Conservation (phyloP, 2,888 invertebrate genomes). For the Malacosoma neustria region DNA sequence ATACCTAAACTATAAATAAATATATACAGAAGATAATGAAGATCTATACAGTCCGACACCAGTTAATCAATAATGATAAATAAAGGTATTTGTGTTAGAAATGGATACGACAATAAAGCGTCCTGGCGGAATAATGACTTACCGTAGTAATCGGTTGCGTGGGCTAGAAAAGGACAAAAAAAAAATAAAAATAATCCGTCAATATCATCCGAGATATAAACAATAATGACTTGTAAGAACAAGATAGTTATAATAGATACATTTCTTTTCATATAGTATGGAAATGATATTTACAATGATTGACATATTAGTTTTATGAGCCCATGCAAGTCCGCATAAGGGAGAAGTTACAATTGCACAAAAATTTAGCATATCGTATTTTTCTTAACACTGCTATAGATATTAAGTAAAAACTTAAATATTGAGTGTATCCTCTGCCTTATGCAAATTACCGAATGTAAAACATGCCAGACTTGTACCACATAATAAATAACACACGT, state of each 20-base stretch:
- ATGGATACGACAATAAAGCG: slow-evolving; percentile 39
- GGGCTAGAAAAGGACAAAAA: slow-evolving; percentile 81
- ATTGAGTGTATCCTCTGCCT: neutral
- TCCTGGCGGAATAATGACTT: slow-evolving; percentile 88
- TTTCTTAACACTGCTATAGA: too few relatives aligned
- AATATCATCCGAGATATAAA: slow-evolving; percentile 22
- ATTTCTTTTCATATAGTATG: too few relatives aligned
- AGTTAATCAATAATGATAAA: slow-evolving; percentile 45
- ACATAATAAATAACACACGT: slow-evolving; percentile 14
- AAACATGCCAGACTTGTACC: neutral
- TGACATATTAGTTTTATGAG: slow-evolving; percentile 32
- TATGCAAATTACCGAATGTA: neutral
- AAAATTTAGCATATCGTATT: too few relatives aligned
- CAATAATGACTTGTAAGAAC: too few relatives aligned
- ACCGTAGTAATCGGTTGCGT: slow-evolving; percentile 99
- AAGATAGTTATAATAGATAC: too few relatives aligned
- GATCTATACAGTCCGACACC: slow-evolving; percentile 58
- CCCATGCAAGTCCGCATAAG: slow-evolving; percentile 29
- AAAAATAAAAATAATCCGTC: slow-evolving; percentile 60
- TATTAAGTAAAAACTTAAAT: too few relatives aligned
- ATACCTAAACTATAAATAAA: slow-evolving; percentile 24
- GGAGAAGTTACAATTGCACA: too few relatives aligned
- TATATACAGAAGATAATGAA: slow-evolving; percentile 51
- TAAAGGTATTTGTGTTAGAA: slow-evolving; percentile 35
- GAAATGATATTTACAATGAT: slow-evolving; percentile 16